Evolutionary conservation across 2,113 vertebrate genomes (phyloP).

Genomic region (Ictalurus furcatus): DNA sequence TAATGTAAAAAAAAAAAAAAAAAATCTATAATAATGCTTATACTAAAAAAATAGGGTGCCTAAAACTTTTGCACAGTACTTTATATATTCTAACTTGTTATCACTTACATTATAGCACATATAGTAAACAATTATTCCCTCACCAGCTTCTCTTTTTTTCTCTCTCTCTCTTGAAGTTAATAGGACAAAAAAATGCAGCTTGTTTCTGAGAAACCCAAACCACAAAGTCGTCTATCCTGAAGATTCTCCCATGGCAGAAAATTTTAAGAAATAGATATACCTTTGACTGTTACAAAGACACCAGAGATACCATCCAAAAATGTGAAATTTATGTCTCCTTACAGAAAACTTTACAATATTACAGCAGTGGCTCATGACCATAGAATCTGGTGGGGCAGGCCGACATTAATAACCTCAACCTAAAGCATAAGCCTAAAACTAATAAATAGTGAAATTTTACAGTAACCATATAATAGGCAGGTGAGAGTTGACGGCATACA

Average conservation of each 20-base stretch:
- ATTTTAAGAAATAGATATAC: background rate
- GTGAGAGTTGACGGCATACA: background rate
- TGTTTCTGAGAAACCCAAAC: background rate
- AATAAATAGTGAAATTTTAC: background rate
- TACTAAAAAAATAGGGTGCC: no score
- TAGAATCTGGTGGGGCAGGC: background rate
- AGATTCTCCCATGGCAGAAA: background rate
- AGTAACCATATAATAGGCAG: background rate
- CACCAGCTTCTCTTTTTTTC: background rate
- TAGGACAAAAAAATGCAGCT: background rate
- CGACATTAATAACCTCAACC: background rate
- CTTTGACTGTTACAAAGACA: background rate
- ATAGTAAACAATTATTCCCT: background rate
- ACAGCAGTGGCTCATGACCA: background rate
- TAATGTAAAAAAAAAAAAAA: no score
- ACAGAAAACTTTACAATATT: background rate
- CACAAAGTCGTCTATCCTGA: background rate
- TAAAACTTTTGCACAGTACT: no score
- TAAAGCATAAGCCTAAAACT: no score
- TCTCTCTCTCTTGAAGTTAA: background rate
- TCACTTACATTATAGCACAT: background rate
- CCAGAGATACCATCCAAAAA: background rate
- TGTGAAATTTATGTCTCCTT: background rate
- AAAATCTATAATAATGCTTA: no score
- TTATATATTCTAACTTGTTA: no score